Evolutionary conservation across 53 echinoderm and acorn worm genomes (phyloP).

Genomic region (Crossaster papposus): DNA sequence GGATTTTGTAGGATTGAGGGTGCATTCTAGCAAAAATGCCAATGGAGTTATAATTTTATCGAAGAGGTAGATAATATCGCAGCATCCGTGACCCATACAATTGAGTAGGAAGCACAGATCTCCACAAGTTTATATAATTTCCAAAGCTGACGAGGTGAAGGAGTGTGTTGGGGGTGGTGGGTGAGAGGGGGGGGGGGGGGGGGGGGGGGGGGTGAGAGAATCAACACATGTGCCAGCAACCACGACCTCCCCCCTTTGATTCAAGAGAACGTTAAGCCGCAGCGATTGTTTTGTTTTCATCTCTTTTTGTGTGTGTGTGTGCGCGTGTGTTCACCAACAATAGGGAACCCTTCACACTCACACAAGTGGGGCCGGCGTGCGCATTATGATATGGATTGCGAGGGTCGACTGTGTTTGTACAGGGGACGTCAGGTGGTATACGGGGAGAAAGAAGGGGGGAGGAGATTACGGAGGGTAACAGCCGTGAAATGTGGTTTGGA

Average conservation of each 20-base stretch:
- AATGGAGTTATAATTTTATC: no score
- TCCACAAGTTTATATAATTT: neutral
- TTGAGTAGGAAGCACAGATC: neutral
- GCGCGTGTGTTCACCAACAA: constrained; percentile 25
- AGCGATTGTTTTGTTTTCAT: constrained; percentile 11
- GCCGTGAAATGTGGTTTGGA: constrained; percentile 32
- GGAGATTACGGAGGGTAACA: constrained; percentile 12
- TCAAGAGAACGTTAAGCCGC: constrained; percentile 15
- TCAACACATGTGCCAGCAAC: constrained; percentile 12
- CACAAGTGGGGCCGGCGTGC: constrained; percentile 33
- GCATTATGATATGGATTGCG: constrained; percentile 27
- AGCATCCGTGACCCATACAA: neutral
- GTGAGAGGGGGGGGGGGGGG: no score
- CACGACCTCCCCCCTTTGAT: constrained; percentile 2
- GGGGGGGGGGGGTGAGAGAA: no score
- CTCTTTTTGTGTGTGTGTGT: neutral
- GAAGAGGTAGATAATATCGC: neutral
- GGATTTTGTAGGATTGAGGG: no score
- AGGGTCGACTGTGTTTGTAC: constrained; percentile 18
- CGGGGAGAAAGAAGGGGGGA: neutral
- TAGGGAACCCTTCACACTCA: constrained; percentile 2
- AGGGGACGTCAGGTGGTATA: constrained; percentile 47
- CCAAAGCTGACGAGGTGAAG: neutral
- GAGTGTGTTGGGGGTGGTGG: no score
- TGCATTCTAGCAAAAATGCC: no score